Evolutionary conservation across 2,113 vertebrate genomes (phyloP), one percentile per base, ranked within the genome.

Genomic region (Oncorhynchus tshawytscha): DNA sequence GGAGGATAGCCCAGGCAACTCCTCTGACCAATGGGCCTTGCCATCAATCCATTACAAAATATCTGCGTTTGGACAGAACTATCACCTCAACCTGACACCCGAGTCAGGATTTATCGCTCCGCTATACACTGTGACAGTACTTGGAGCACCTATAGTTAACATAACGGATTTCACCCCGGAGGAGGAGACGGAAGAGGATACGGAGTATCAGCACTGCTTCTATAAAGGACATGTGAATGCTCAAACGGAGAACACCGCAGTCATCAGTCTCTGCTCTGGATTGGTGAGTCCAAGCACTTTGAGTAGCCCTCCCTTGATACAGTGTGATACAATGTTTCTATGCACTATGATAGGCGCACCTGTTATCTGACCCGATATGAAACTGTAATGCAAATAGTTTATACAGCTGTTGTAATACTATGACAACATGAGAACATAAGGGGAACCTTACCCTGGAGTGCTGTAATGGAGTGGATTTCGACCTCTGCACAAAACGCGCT

Each of bases 191-290:
- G 95, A 94, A 80, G 94, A 95, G 82, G 93, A 95, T 85, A 89
- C 93, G 65, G 95, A 97, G 85, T 93, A 98, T 82, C 94, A 94
- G 83, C 98, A 98, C 88, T 99, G 98, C 88, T 99, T 99, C 87
- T 99, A 99, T 90, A 95, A 91, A 87, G 98, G 98, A 82, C 95
- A 96, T 87, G 97, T 99, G 85, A 99, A 99, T 66, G 94, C 95
- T 79, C 89, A 94, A 70, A 87, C 92, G 45, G 94, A 96, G 83
- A 96, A 98, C 88, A 95, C 94, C 67, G 98, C 97, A 31, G 95
- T 97, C 80, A 97, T 99, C 93, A 99, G 97, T 89, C 94, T 99
- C 86, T 99, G 98, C 91, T 95, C 98, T 62, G 98, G 98, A 84
- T 95, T 99, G 96, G 98, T 99, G 92, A 98, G 97, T 93, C 51